Percentiles rank a stretch among this genome's conserved stretches.
Conservation (phyloP, 2,113 vertebrate genomes). For the Mustela lutreola region DNA sequence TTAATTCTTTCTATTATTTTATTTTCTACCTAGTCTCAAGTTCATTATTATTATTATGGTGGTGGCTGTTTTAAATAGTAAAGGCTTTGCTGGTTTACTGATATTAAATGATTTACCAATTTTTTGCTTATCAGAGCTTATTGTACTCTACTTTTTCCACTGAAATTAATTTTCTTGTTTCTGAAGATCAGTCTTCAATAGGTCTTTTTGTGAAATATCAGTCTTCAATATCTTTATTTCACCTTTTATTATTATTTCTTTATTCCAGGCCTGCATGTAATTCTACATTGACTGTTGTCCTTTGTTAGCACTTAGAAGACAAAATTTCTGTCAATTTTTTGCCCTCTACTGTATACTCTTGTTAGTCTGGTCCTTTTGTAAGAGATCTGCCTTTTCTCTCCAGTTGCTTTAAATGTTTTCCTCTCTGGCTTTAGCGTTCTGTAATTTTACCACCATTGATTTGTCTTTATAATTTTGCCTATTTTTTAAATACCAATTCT, state of each 20-base stretch:
- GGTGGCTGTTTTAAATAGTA: background rate
- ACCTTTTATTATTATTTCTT: background rate
- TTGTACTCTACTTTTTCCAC: background rate
- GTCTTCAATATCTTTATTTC: background rate
- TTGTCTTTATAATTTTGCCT: constrained; percentile 36
- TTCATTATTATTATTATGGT: background rate
- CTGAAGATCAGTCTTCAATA: background rate
- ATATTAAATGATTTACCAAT: background rate
- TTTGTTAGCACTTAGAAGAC: constrained; percentile 2
- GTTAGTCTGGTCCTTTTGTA: constrained; percentile 12
- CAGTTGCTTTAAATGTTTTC: background rate
- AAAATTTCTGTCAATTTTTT: constrained; percentile 48
- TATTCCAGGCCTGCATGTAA: background rate
- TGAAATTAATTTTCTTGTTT: background rate
- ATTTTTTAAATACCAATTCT: constrained; percentile 40
- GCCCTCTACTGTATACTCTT: background rate
- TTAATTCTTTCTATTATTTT: constrained; percentile 7
- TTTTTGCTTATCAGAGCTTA: background rate
- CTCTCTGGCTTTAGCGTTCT: background rate
- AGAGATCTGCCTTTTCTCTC: constrained; percentile 4
- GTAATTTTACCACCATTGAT: background rate
- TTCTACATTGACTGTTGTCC: background rate
- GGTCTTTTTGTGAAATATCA: background rate
- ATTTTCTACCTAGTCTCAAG: background rate
- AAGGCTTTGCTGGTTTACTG: background rate